A percentile compares a stretch with the other conserved stretches of the same genome.
These are phyloP conservation scores for Melanostoma mellinum DNA, from an alignment of 2,888 invertebrate genomes.

Conservation along the genomic window DNA sequence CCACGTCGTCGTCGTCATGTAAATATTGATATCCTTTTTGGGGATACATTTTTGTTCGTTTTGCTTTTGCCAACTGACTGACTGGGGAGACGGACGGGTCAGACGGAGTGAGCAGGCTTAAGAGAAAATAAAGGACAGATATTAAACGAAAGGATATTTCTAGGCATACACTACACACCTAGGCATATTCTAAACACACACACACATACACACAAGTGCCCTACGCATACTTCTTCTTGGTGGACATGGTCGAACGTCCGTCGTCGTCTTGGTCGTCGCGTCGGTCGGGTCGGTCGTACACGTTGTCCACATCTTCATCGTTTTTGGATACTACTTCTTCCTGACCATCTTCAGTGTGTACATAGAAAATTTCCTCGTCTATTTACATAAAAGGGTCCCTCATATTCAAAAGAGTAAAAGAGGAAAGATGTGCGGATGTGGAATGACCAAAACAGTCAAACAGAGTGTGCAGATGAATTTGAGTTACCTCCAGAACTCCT, in stretches of 20 bases:
- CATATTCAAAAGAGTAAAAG: not conserved
- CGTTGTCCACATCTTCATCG: constrained; percentile 71
- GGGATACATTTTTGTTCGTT: constrained; percentile 32
- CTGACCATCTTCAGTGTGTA: constrained; percentile 71
- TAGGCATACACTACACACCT: constrained; percentile 35
- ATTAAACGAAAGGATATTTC: constrained; percentile 65
- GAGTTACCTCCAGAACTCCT: constrained; percentile 54
- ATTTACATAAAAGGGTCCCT: constrained; percentile 63
- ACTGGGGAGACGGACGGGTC: constrained; percentile 31
- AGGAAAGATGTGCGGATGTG: not conserved
- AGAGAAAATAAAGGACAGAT: constrained; percentile 52
- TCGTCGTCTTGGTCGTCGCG: constrained; percentile 68
- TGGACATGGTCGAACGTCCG: constrained; percentile 24
- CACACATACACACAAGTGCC: constrained; percentile 56
- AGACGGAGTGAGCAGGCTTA: constrained; percentile 25
- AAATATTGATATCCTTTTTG: constrained; percentile 72
- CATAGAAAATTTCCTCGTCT: constrained; percentile 64
- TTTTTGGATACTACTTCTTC: constrained; percentile 52
- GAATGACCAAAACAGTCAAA: constrained; percentile 51
- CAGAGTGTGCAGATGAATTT: constrained; percentile 63
- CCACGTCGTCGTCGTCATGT: constrained; percentile 77
- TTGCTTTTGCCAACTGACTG: constrained; percentile 39
- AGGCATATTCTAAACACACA: constrained; percentile 43
- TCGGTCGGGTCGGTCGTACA: not conserved
- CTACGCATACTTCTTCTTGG: constrained; percentile 34